phyloP scores from a whole-genome alignment of 1,140 invertebrate genomes.

The Drosophila paulistorum region DNA sequence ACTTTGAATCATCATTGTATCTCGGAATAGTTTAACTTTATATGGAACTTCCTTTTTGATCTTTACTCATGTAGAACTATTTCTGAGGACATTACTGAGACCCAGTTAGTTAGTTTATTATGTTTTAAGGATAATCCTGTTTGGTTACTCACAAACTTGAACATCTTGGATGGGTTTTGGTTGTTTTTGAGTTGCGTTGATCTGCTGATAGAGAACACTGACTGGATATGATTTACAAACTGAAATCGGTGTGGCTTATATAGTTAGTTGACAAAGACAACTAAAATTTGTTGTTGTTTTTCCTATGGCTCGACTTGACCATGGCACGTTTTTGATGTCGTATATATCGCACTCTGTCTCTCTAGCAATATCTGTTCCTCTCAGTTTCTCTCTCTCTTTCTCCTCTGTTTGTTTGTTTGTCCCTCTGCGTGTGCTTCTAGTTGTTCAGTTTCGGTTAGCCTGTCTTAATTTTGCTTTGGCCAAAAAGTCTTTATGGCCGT shows the following conservation, averaged over 20 bases:
- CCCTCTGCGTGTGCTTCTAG: slow-evolving; percentile 13
- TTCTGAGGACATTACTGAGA: too few relatives aligned
- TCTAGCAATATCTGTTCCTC: background rate
- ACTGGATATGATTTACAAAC: slow-evolving; percentile 67
- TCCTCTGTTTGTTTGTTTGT: slow-evolving; percentile 30
- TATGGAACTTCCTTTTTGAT: too few relatives aligned
- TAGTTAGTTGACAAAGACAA: slow-evolving; percentile 37
- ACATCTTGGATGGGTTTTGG: slow-evolving; percentile 65
- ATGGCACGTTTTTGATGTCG: slow-evolving; percentile 58
- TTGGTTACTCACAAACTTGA: slow-evolving; percentile 78
- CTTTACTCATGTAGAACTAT: too few relatives aligned
- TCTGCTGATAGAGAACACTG: slow-evolving; percentile 60
- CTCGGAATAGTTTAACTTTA: too few relatives aligned
- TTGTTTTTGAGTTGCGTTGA: slow-evolving; percentile 47
- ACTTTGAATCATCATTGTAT: too few relatives aligned
- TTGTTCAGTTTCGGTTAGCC: slow-evolving; percentile 13
- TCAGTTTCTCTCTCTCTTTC: background rate
- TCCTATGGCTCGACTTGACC: slow-evolving; percentile 39
- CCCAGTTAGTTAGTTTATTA: too few relatives aligned
- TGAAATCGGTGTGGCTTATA: slow-evolving; percentile 50
- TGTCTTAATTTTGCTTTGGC: slow-evolving; percentile 68
- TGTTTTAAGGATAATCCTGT: too few relatives aligned
- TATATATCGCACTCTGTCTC: slow-evolving; percentile 20
- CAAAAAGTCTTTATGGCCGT: slow-evolving; percentile 65
- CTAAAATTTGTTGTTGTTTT: background rate